Percentiles rank a stretch among this genome's conserved stretches.
phyloP scores from a whole-genome alignment of 2,888 invertebrate genomes.

The Incurvaria masculella region DNA sequence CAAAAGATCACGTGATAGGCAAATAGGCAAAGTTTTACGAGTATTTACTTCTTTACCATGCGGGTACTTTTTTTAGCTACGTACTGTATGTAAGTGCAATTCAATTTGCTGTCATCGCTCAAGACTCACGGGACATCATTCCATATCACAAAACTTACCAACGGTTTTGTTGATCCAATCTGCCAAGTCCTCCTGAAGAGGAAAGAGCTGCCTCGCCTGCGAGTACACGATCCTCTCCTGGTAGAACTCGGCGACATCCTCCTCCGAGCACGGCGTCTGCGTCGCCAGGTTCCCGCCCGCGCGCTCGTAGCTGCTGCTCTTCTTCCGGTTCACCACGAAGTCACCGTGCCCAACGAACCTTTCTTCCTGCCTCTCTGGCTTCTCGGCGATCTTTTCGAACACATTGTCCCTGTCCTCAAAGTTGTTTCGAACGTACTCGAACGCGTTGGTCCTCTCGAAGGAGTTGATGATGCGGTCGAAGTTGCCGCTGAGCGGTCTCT shows the following conservation, averaged over 20 bases:
- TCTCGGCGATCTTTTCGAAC: slow-evolving; percentile 20
- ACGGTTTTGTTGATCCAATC: slow-evolving; percentile 86
- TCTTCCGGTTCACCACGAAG: slow-evolving; percentile 42
- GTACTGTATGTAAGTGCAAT: too few species aligned
- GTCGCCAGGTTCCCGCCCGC: slow-evolving; percentile 52
- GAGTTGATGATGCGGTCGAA: slow-evolving; percentile 52
- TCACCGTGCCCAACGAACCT: slow-evolving; percentile 39
- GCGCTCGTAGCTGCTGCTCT: slow-evolving; percentile 46
- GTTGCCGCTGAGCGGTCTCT: slow-evolving; percentile 45
- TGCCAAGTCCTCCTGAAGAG: slow-evolving; percentile 81
- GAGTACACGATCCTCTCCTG: slow-evolving; percentile 71
- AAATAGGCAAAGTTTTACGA: too few species aligned
- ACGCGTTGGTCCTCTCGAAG: slow-evolving; percentile 50
- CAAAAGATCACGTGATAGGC: too few species aligned
- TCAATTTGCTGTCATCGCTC: too few species aligned
- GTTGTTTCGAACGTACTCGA: slow-evolving; percentile 33
- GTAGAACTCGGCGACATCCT: slow-evolving; percentile 62
- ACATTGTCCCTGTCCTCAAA: slow-evolving; percentile 16
- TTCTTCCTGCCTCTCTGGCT: slow-evolving; percentile 26
- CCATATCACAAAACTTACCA: too few species aligned
- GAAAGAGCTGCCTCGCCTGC: slow-evolving; percentile 76
- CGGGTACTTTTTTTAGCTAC: too few species aligned
- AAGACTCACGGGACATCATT: too few species aligned
- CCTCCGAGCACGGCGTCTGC: slow-evolving; percentile 51
- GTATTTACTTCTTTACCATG: too few species aligned